Percentiles rank a stretch among this genome's conserved stretches.
These are phyloP conservation scores for Microdon myrmicae DNA, from an alignment of 2,888 invertebrate genomes.

Conservation along the genomic window DNA sequence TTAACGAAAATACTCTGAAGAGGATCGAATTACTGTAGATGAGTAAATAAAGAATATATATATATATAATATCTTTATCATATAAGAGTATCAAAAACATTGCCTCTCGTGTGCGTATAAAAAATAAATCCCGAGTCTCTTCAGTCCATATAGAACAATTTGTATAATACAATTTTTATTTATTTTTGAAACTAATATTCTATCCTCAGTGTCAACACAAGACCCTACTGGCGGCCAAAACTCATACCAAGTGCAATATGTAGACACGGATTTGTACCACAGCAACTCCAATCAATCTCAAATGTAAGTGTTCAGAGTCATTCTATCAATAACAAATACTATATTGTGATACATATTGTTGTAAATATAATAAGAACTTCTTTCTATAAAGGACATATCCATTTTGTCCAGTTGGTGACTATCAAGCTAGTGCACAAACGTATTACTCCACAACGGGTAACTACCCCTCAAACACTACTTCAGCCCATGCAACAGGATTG, in stretches of 20 bases:
- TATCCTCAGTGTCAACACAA: conserved; percentile 64
- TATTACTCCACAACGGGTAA: conserved; percentile 73
- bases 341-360: background rate
- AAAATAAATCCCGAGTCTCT: no score
- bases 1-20: no score
- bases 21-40: no score
- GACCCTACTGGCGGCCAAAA: conserved; percentile 59
- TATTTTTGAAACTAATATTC: no score
- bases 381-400: conserved; percentile 75
- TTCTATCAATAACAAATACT: background rate
- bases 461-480: conserved; percentile 68
- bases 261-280: conserved; percentile 76
- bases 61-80: no score
- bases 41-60: no score
- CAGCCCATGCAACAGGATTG: conserved; percentile 66
- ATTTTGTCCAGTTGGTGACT: conserved; percentile 80
- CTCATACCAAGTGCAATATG: conserved; percentile 79
- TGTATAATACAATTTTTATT: no score
- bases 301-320: conserved; percentile 68
- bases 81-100: no score
- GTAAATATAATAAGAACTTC: background rate
- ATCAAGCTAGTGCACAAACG: conserved; percentile 68
- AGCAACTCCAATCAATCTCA: conserved; percentile 71
- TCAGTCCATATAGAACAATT: no score
- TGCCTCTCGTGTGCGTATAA: no score